Percentiles rank a stretch among this genome's conserved stretches.
Conservation (phyloP, 2,797 vertebrate species). For the Molossus molossus region DNA sequence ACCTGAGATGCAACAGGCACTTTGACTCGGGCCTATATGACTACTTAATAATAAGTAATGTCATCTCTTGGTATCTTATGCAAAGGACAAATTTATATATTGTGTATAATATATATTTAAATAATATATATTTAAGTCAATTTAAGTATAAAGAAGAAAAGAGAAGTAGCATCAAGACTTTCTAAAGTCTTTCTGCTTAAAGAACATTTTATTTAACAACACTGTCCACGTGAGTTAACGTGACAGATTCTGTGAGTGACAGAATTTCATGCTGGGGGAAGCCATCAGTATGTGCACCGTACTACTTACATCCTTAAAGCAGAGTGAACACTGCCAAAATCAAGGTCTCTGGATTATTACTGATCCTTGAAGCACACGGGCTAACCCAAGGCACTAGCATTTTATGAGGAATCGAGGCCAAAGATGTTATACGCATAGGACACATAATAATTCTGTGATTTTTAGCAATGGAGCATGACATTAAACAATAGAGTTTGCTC, state of each 20-base stretch:
- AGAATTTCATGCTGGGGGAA: constrained; percentile 19
- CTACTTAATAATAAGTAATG: background rate
- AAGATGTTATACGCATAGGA: constrained; percentile 19
- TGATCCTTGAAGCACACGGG: background rate
- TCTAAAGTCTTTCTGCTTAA: background rate
- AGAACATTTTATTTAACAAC: constrained; percentile 15
- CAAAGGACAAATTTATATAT: background rate
- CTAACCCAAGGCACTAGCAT: background rate
- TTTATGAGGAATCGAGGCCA: constrained; percentile 51
- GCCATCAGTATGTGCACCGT: background rate
- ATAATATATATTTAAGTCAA: background rate
- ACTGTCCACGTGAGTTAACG: background rate
- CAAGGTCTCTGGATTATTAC: constrained; percentile 42
- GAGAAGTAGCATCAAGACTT: background rate
- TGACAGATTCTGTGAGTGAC: background rate
- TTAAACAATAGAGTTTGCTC: constrained; percentile 46
- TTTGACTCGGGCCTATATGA: background rate
- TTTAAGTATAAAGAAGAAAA: constrained; percentile 37
- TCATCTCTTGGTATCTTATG: background rate
- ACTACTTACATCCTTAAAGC: background rate
- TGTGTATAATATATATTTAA: too few species aligned
- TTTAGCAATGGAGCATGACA: constrained; percentile 63
- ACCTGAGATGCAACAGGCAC: background rate
- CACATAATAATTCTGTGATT: constrained; percentile 54
- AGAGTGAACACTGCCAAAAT: constrained; percentile 32